Base-by-base conservation (phyloP, 2,888 invertebrate genomes). In the Lithophane ornitopus region DNA sequence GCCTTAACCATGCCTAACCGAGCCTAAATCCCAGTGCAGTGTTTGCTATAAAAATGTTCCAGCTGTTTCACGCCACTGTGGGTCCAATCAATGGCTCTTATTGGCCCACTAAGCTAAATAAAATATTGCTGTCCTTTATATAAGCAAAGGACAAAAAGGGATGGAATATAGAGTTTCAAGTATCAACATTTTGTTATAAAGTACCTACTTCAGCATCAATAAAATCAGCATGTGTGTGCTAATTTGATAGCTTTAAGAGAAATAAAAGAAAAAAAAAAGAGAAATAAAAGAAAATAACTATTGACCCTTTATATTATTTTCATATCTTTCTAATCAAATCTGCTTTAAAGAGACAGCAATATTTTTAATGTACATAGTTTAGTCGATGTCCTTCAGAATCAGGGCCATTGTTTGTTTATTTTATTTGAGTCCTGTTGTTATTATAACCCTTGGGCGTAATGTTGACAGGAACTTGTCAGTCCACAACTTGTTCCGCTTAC, bases 381-480 rank as follows among this genome's bases (percentile, higher is more conserved):
- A n/a, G n/a, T 73, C 16, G 54, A 26, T 52, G n/a, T 44, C 41
- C 12, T 59, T 14, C 26, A 46, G 22, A 78, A 61, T 70, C 12
- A 8, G 39, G 34, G n/a, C n/a, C 39, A 73, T 70, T 76, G n/a
- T 49, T 63, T 66, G 49, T 70, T 70, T 54, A 65, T 83, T 56
- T 74, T 44, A 67, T 81, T 67, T 12, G n/a, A 67, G 39, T 49
- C 58, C 54, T 54, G 16, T 70, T 49, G 8, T 62, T 70, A 14
- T 62, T 70, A 14, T 16, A 54, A 69, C 58, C 70, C 62, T 49
- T 19, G 46, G 62, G 59, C 44, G 41, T 70, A 61, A 69, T 66
- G 70, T 79, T 68, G 49, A 28, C 67, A 68, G 28, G 34, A 69
- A 68, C 70, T 70, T 74, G 58, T 68, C 67, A 58, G 63, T 68